Percentiles rank a stretch among this genome's conserved stretches.
phyloP scores from a whole-genome alignment of 2,113 vertebrate species.

The Hucho hucho region DNA sequence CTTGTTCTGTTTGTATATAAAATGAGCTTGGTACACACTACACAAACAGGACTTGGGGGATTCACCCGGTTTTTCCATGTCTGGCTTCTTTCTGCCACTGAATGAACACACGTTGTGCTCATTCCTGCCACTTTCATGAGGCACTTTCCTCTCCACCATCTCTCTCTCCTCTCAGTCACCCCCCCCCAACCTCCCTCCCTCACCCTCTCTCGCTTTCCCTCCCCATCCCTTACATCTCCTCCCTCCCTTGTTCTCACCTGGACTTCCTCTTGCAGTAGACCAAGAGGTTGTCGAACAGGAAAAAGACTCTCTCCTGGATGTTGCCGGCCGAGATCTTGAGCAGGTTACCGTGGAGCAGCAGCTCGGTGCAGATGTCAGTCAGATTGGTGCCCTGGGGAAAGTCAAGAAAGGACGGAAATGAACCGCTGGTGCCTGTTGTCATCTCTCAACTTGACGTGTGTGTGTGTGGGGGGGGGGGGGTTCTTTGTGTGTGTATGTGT shows the following conservation, averaged over 20 bases:
- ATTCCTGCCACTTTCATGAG: too few relatives aligned
- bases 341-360: constrained; percentile 91
- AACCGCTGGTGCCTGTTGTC: not conserved
- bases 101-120: constrained; percentile 15
- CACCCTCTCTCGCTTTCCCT: too few relatives aligned
- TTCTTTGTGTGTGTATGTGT: not conserved
- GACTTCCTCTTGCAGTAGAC: constrained; percentile 99
- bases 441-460: not conserved
- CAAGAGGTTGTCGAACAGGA: constrained; percentile 97
- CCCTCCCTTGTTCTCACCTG: constrained; percentile 73
- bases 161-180: not conserved
- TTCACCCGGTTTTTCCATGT: constrained; percentile 8
- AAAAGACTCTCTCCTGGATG: constrained; percentile 96
- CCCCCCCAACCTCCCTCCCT: not conserved
- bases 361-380: constrained; percentile 95
- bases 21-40: constrained; percentile 10
- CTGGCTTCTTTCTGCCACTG: constrained; percentile 14
- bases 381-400: constrained; percentile 89
- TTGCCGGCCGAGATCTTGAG: constrained; percentile 98
- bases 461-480: not conserved
- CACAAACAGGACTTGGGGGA: constrained; percentile 24
- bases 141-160: not conserved
- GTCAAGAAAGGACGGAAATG: too few relatives aligned
- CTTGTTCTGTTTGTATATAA: constrained; percentile 25
- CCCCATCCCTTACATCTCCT: not conserved